A percentile compares a stretch with the other conserved stretches of the same genome.
Conservation (phyloP, 2,888 invertebrate species). For the Patella caerulea region DNA sequence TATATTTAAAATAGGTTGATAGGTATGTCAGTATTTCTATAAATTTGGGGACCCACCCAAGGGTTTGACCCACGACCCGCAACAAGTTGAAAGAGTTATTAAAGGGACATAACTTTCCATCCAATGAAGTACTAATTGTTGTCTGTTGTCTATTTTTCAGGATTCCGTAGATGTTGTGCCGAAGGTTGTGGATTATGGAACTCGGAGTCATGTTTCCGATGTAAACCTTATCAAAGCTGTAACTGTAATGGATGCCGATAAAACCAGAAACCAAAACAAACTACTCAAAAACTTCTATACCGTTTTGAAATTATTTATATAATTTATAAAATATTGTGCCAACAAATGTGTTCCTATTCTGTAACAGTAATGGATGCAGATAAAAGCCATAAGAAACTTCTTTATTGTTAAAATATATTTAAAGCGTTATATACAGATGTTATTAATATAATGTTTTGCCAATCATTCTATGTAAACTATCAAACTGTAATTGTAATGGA, state of each 20-base stretch:
- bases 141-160: neutral
- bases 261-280: neutral
- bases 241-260: slow-evolving; percentile 3
- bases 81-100: neutral
- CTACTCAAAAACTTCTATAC: neutral
- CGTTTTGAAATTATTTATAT: neutral
- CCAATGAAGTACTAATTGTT: too few relatives aligned
- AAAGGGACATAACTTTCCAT: neutral
- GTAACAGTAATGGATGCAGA: too few relatives aligned
- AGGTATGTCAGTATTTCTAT: neutral
- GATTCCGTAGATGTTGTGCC: neutral
- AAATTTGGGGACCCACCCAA: neutral
- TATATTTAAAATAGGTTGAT: too few relatives aligned
- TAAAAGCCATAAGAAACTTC: neutral
- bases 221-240: neutral
- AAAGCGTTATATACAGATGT: neutral
- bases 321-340: too few relatives aligned
- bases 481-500: too few relatives aligned
- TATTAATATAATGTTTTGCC: too few relatives aligned
- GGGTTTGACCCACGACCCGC: neutral
- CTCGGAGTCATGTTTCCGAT: neutral
- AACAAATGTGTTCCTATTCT: neutral
- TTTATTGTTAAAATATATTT: neutral
- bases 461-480: too few relatives aligned
- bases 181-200: neutral